phyloP scores from a whole-genome alignment of 1,140 invertebrate genomes.

The Andrena cerasifolii region DNA sequence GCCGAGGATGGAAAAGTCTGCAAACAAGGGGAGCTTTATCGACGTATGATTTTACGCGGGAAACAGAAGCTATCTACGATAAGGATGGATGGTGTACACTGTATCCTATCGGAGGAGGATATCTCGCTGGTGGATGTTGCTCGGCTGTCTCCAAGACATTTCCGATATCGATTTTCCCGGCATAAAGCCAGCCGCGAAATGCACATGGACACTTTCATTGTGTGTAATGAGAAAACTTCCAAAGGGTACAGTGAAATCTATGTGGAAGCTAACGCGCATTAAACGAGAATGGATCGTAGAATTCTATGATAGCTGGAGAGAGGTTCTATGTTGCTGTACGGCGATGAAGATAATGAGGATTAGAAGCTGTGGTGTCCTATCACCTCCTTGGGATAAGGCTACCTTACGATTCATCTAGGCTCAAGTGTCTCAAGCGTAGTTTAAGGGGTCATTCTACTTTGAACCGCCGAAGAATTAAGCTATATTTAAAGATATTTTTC shows the following conservation, averaged over 20 bases:
- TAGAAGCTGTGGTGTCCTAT: too few relatives aligned
- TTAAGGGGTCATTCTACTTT: too few relatives aligned
- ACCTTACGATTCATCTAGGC: too few relatives aligned
- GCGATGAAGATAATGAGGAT: too few relatives aligned
- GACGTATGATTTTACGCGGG: neutral
- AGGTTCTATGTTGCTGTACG: too few relatives aligned
- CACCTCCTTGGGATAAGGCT: too few relatives aligned
- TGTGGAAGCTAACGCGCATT: neutral
- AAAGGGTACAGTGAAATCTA: neutral
- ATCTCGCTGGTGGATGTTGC: neutral
- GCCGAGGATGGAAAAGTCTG: neutral
- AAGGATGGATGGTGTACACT: neutral
- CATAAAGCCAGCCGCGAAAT: neutral
- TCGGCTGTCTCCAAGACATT: neutral
- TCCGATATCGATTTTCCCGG: neutral
- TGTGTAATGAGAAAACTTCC: neutral
- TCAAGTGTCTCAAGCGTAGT: too few relatives aligned
- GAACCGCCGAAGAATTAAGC: too few relatives aligned
- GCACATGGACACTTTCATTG: neutral
- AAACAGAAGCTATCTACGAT: constrained; percentile 9
- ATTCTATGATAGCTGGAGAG: too few relatives aligned
- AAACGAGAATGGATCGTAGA: too few relatives aligned
- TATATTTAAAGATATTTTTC: too few relatives aligned
- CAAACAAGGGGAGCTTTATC: constrained; percentile 7
- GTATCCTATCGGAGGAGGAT: neutral